Conservation (phyloP, 2,797 vertebrate species). For the Manis javanica region DNA sequence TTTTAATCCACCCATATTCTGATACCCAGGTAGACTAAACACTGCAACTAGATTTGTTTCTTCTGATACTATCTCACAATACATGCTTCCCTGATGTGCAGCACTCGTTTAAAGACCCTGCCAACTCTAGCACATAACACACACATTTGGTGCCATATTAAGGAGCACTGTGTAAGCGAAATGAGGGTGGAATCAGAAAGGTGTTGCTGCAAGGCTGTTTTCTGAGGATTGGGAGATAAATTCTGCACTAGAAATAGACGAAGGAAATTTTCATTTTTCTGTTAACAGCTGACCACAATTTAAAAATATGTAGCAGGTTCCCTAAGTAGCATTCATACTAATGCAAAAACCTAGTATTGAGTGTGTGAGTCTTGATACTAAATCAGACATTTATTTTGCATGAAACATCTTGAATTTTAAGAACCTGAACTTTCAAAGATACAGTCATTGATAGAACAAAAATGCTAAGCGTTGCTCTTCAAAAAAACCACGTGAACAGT, state of each 20-base stretch:
- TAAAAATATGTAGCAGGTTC: neutral
- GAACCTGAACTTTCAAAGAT: neutral
- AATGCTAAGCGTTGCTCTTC: neutral
- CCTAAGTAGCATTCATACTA: neutral
- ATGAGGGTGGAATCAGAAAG: neutral
- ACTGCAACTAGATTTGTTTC: neutral
- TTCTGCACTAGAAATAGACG: neutral
- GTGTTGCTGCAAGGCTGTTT: neutral
- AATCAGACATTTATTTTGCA: neutral
- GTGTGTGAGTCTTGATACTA: neutral
- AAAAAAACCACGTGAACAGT: neutral
- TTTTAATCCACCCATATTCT: neutral
- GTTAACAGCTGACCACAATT: neutral
- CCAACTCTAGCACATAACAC: no score
- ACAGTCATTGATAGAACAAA: neutral
- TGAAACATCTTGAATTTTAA: neutral
- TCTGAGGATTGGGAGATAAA: neutral
- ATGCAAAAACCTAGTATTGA: neutral
- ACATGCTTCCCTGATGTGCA: neutral
- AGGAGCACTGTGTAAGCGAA: neutral
- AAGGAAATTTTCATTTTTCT: neutral
- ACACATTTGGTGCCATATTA: rapidly evolving
- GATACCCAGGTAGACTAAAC: neutral
- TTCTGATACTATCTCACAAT: neutral
- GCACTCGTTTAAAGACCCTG: rapidly evolving